A percentile compares a stretch with the other conserved stretches of the same genome.
Conservation (phyloP, 1,140 invertebrate genomes). For the Rhopalosiphum maidis region DNA sequence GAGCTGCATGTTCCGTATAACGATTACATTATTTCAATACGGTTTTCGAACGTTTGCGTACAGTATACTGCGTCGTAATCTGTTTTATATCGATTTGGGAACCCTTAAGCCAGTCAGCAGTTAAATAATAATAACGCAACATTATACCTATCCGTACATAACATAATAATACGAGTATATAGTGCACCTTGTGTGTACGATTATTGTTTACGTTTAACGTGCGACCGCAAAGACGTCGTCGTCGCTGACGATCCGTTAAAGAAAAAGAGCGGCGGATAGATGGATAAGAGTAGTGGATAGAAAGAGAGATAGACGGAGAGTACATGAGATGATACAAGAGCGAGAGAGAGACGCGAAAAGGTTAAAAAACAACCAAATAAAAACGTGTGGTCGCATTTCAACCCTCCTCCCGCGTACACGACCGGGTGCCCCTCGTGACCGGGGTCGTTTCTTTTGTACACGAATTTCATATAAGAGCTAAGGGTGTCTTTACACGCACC, state of each 20-base stretch:
- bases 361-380: conserved; percentile 27
- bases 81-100: neutral
- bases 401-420: neutral
- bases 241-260: neutral
- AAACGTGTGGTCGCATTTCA: conserved; percentile 31
- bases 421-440: conserved; percentile 5
- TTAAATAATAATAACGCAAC: neutral
- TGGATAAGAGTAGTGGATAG: too few species aligned
- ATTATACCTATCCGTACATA: neutral
- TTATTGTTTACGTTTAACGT: neutral
- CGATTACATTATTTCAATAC: neutral
- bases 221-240: neutral
- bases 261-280: neutral
- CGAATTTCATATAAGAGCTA: conserved; percentile 32
- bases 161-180: neutral
- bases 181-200: neutral
- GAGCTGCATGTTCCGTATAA: neutral
- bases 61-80: neutral
- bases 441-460: conserved; percentile 50
- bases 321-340: neutral
- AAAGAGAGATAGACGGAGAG: neutral
- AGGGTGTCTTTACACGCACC: conserved; percentile 49
- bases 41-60: neutral
- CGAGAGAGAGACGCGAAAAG: too few species aligned
- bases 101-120: neutral